Evolutionary conservation across 2,888 invertebrate species (phyloP), one percentile per base, ranked within the genome.

Genomic region (Acronicta aceris): DNA sequence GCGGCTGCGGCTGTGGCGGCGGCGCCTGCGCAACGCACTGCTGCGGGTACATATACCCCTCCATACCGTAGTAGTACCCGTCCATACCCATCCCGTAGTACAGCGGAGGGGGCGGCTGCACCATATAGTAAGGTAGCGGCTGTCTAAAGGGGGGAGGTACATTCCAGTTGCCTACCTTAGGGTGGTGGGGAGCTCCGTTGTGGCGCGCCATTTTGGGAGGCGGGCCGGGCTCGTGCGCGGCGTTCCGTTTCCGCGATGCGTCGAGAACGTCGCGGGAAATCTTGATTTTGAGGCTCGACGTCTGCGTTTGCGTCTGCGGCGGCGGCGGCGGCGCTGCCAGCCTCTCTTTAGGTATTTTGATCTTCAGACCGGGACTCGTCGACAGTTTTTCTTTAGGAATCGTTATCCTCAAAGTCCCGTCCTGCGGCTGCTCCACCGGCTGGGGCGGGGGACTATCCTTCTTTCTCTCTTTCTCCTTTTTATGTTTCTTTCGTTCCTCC

Each of bases 341-440:
- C 52, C 96, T 93, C 70, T 97, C 97, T 83, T 97, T 97, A 0
- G 97, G 96, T 53, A 98, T 98, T 88, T 97, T 98, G 50, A 98
- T 97, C 87, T 98, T 98, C 48, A 98, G 84, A 0, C 96, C 96
- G 0, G 95, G 92, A 53, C 90, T 90, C 0, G 93, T 76, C 0
- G 91, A 87, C 0, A 93, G 58, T 61, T 93, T 94, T 1, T 95
- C 95, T 13, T 92, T 71, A 0, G 94, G 94, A 59, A 95, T 94
- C 0, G 94, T 95, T 77, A 95, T 94, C 60, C 89, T 78, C 1
- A 94, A 43, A 7, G 89, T 78, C 0, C 90, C 92, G 40, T 93
- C 92, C 9, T 77, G 76, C 0, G 66, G 62, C 10, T 30, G 75
- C 16, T 79, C 82, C 5, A 46, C 72, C 0, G 77, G 76, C 5